A percentile compares a stretch with the other conserved stretches of the same genome.
Conservation (phyloP, 2,888 invertebrate species). For the Eucera pruinosa region DNA sequence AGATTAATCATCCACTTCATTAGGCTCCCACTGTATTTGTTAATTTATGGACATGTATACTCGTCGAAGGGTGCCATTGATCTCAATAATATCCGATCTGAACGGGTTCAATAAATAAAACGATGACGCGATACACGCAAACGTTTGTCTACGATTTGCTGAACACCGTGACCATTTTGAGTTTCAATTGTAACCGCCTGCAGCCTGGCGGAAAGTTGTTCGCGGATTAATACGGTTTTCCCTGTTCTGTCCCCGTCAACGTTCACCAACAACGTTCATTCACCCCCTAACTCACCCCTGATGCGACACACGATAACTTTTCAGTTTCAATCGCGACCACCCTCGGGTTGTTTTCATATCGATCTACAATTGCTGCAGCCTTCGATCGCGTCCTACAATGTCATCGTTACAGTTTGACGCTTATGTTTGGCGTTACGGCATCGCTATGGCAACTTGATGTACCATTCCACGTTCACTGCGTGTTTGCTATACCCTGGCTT, state of each 20-base stretch:
- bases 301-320: constrained; percentile 27
- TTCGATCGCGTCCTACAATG: constrained; percentile 58
- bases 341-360: constrained; percentile 46
- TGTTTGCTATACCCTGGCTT: constrained; percentile 10
- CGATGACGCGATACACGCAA: background rate
- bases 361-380: constrained; percentile 58
- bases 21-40: too few relatives aligned
- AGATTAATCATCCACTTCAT: too few relatives aligned
- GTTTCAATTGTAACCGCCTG: constrained; percentile 22
- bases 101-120: too few relatives aligned
- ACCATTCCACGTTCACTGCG: constrained; percentile 25
- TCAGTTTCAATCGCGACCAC: constrained; percentile 31
- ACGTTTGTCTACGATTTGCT: constrained; percentile 21
- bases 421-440: constrained; percentile 65
- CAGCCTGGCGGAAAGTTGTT: constrained; percentile 19
- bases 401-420: constrained; percentile 70
- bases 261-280: constrained; percentile 4
- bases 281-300: background rate
- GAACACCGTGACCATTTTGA: constrained; percentile 16
- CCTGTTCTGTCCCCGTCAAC: constrained; percentile 1
- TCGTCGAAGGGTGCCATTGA: too few relatives aligned
- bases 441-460: constrained; percentile 74
- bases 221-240: constrained; percentile 42
- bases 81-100: too few relatives aligned
- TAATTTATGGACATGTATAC: too few relatives aligned